Evolutionary conservation across 2,113 vertebrate genomes (phyloP).

Genomic region (Xiphophorus couchianus): DNA sequence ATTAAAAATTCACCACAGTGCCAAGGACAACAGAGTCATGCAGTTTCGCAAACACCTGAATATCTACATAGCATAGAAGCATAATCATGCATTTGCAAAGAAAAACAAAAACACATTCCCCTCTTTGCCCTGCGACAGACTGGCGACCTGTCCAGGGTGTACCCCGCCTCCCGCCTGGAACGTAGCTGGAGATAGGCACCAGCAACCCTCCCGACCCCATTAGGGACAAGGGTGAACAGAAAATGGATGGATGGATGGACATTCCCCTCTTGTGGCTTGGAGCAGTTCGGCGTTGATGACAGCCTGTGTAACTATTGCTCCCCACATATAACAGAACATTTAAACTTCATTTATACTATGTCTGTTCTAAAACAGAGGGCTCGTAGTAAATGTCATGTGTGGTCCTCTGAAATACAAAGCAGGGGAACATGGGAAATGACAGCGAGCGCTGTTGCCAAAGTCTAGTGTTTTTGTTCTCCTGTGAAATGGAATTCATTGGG

Average conservation of each 20-base stretch:
- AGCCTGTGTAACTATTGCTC: constrained; percentile 37
- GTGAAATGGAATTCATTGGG: constrained; percentile 56
- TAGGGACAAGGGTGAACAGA: too few species aligned
- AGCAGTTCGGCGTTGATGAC: constrained; percentile 46
- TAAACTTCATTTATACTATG: constrained; percentile 18
- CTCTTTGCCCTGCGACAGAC: too few species aligned
- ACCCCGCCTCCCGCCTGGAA: too few species aligned
- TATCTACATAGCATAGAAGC: constrained; percentile 4
- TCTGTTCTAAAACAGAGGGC: constrained; percentile 46
- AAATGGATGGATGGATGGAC: too few species aligned
- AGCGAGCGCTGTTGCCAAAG: constrained; percentile 34
- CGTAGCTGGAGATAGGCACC: too few species aligned
- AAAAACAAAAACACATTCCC: constrained; percentile 16
- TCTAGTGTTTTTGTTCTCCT: constrained; percentile 51
- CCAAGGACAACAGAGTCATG: constrained; percentile 2
- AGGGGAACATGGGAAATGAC: constrained; percentile 60
- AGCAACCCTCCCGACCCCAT: too few species aligned
- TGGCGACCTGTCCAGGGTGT: too few species aligned
- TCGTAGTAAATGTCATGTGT: constrained; percentile 49
- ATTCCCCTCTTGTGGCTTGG: constrained; percentile 51
- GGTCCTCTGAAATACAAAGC: constrained; percentile 55
- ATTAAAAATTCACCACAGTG: not conserved
- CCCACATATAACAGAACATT: constrained; percentile 23
- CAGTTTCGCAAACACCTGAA: constrained; percentile 35
- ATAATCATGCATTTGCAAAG: constrained; percentile 19